phyloP scores from a whole-genome alignment of 2,113 vertebrate species.

The Conger conger region DNA sequence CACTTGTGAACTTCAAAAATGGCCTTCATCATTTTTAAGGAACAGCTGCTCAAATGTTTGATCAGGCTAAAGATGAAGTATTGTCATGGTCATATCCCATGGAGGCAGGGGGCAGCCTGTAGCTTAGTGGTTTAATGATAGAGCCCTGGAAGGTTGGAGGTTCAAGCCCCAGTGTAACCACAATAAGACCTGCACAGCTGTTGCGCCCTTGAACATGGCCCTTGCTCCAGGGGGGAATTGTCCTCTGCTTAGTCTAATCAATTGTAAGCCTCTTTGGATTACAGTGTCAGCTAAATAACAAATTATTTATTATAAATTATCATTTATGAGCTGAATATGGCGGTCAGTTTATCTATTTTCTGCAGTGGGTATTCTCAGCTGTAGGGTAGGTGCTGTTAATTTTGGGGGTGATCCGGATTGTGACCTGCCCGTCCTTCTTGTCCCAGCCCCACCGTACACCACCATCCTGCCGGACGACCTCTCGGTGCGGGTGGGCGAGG shows the following conservation, averaged over 20 bases:
- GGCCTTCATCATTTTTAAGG: too few relatives aligned
- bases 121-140: too few relatives aligned
- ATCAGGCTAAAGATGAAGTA: neutral
- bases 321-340: neutral
- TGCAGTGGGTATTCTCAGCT: neutral
- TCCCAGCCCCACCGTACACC: conserved; percentile 82
- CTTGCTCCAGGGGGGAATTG: too few relatives aligned
- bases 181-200: too few relatives aligned
- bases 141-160: too few relatives aligned
- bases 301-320: too few relatives aligned
- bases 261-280: too few relatives aligned
- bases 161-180: too few relatives aligned
- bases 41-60: neutral
- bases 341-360: neutral
- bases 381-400: neutral
- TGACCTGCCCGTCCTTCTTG: neutral
- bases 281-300: too few relatives aligned
- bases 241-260: too few relatives aligned
- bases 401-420: neutral
- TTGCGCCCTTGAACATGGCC: too few relatives aligned
- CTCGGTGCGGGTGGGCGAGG: conserved; percentile 70
- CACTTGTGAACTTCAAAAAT: neutral
- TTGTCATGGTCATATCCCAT: neutral
- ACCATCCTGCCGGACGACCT: conserved; percentile 75
- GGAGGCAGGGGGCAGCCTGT: too few relatives aligned